Conservation (phyloP, 2,113 vertebrate genomes). For the Eurystomus gularis region DNA sequence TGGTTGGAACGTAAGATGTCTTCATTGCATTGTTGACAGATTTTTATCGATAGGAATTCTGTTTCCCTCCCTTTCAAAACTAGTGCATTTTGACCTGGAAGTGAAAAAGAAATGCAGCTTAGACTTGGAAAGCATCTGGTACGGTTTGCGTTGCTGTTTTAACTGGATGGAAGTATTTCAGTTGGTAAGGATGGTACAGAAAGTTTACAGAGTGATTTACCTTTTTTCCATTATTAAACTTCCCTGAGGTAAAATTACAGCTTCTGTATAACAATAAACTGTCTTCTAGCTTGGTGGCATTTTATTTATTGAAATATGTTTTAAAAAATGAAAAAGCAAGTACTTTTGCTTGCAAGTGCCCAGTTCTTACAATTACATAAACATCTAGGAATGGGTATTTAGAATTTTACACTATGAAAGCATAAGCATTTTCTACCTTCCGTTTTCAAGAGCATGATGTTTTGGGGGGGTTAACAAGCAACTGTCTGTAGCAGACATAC, state of each 20-base stretch:
- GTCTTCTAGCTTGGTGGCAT: not conserved
- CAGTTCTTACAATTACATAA: not conserved
- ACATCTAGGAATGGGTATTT: not conserved
- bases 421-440: not conserved
- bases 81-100: not conserved
- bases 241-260: not conserved
- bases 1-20: not conserved
- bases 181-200: not conserved
- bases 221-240: not conserved
- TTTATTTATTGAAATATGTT: not conserved
- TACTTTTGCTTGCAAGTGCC: not conserved
- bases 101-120: not conserved
- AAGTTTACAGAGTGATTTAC: not conserved
- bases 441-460: not conserved
- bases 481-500: not conserved
- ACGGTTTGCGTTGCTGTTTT: not conserved
- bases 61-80: not conserved
- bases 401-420: not conserved
- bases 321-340: not conserved
- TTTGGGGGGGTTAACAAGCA: not conserved
- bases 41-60: not conserved
- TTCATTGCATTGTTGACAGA: not conserved
- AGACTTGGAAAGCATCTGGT: not conserved
- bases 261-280: not conserved
- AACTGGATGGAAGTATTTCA: not conserved